phyloP scores from a whole-genome alignment of 1,140 invertebrate genomes.

The Stegodyphus mimosarum region DNA sequence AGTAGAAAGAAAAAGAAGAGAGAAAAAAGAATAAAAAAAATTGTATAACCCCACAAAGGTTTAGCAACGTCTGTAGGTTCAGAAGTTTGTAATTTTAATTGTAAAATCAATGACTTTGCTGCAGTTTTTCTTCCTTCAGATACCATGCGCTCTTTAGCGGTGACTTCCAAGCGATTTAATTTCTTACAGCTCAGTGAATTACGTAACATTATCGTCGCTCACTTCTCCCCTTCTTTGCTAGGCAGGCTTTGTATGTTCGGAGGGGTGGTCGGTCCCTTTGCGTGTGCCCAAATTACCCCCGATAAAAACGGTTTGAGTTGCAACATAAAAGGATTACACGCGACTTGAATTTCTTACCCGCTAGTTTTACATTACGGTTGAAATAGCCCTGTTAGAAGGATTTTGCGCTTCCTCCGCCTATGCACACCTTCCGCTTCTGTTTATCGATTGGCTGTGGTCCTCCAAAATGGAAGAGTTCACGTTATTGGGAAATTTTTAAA shows the following conservation, averaged over 20 bases:
- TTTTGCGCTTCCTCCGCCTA: no score
- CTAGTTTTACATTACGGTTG: not conserved
- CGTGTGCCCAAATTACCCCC: slow-evolving; percentile 49
- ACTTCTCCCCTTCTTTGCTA: not conserved
- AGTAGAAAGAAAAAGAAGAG: no score
- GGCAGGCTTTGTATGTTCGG: not conserved
- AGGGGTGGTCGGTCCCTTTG: slow-evolving; percentile 37
- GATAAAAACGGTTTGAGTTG: slow-evolving; percentile 54
- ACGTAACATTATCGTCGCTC: slow-evolving; percentile 35
- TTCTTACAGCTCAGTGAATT: slow-evolving; percentile 26
- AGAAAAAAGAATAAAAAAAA: no score
- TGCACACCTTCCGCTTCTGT: no score
- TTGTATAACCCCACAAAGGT: no score
- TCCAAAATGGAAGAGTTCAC: no score
- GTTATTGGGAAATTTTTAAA: no score
- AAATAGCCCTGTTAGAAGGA: not conserved
- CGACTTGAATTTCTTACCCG: slow-evolving; percentile 20
- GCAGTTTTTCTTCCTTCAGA: slow-evolving; percentile 2
- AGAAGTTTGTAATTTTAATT: slow-evolving; percentile 47
- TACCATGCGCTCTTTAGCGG: slow-evolving; percentile 8
- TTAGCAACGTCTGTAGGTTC: not conserved
- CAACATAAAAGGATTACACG: slow-evolving; percentile 58
- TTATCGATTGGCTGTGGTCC: no score
- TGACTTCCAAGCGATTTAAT: slow-evolving; percentile 54
- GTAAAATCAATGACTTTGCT: slow-evolving; percentile 32